A percentile compares a stretch with the other conserved stretches of the same genome.
Conservation (phyloP, 2,888 invertebrate species). For the Nymphalis urticae region DNA sequence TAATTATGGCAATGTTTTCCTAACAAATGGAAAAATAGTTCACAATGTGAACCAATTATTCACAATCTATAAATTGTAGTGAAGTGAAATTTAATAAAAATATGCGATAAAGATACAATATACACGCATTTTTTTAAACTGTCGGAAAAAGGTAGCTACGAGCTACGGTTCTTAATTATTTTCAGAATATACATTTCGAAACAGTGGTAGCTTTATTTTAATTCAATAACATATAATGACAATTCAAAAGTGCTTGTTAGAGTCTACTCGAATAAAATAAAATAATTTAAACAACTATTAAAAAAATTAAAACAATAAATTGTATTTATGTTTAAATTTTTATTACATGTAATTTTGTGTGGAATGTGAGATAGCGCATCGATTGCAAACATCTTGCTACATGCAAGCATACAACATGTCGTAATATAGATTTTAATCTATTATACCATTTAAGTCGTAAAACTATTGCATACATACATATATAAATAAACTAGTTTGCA, state of each 20-base stretch:
- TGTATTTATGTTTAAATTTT: background rate
- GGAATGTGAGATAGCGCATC: slow-evolving; percentile 25
- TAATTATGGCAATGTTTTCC: slow-evolving; percentile 7
- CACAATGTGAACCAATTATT: slow-evolving; percentile 10
- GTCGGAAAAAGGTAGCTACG: too few species aligned
- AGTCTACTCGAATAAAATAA: too few species aligned
- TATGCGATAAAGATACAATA: too few species aligned
- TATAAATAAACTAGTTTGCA: background rate
- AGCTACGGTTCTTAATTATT: too few species aligned
- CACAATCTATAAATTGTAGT: background rate
- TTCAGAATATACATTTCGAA: too few species aligned
- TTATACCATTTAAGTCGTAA: slow-evolving; percentile 30
- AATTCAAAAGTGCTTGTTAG: too few species aligned
- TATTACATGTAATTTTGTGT: slow-evolving; percentile 3
- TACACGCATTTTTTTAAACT: too few species aligned
- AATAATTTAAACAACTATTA: background rate
- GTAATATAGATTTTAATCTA: slow-evolving; percentile 38
- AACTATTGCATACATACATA: slow-evolving; percentile 19
- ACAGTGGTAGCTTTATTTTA: too few species aligned
- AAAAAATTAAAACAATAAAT: background rate
- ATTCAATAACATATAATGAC: too few species aligned
- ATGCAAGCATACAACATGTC: slow-evolving; percentile 26
- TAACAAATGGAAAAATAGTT: slow-evolving; percentile 11
- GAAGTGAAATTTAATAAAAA: background rate
- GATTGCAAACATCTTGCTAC: slow-evolving; percentile 24